phyloP scores from a whole-genome alignment of 2,888 invertebrate species.

The Pristionchus maxplancki region DNA sequence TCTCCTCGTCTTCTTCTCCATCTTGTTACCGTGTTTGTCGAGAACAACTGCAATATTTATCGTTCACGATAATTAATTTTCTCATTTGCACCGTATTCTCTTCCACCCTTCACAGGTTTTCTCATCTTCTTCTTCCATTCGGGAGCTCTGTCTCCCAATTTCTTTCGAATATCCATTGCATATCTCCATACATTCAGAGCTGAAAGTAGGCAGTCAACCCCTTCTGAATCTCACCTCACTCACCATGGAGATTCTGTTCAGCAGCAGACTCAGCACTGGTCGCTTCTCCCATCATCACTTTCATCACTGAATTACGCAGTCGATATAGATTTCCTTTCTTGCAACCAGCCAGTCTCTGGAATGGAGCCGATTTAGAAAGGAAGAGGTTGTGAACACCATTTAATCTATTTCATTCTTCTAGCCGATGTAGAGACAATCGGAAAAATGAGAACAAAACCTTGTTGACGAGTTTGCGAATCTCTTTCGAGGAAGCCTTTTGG shows the following conservation, averaged over 20 bases:
- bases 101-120: neutral
- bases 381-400: neutral
- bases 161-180: neutral
- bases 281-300: neutral
- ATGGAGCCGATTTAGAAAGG: neutral
- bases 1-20: neutral
- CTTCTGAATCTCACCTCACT: neutral
- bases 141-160: neutral
- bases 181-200: neutral
- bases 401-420: too few relatives aligned
- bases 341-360: neutral
- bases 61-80: neutral
- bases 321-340: neutral
- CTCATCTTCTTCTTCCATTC: slow-evolving; percentile 24
- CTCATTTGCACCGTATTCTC: neutral
- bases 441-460: neutral
- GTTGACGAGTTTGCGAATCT: neutral
- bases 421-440: neutral
- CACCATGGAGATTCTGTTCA: slow-evolving; percentile 1
- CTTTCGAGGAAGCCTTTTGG: neutral
- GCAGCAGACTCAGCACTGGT: neutral
- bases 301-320: neutral
- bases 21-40: neutral
- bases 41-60: neutral
- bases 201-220: neutral